Evolutionary conservation across 2,113 vertebrate genomes (phyloP).

Genomic region (Boulengeromyrus knoepffleri): DNA sequence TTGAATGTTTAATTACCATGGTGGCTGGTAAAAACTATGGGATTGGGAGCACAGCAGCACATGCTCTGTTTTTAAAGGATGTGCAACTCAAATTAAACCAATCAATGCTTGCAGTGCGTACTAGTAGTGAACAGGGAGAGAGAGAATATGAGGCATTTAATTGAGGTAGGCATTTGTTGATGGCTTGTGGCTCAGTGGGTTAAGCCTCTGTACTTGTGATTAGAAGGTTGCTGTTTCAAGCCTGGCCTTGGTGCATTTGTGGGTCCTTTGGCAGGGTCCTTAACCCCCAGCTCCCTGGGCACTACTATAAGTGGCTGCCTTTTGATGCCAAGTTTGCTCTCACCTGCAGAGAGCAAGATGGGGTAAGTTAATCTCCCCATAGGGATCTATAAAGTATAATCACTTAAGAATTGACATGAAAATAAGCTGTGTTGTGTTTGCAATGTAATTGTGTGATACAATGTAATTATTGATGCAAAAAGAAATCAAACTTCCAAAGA

Average conservation of each 20-base stretch:
- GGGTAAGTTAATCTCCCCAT: not conserved
- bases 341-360: not conserved
- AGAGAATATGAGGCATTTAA: not conserved
- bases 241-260: not conserved
- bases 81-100: not conserved
- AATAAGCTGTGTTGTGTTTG: not conserved
- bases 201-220: not conserved
- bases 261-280: not conserved
- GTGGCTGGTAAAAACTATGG: not conserved
- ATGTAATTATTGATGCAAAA: not conserved
- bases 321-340: not conserved
- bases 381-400: not conserved
- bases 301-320: not conserved
- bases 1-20: not conserved
- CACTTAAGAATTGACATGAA: not conserved
- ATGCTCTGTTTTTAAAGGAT: not conserved
- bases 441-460: not conserved
- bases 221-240: not conserved
- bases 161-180: not conserved
- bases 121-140: not conserved
- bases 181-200: not conserved
- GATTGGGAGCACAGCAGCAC: not conserved
- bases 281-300: not conserved
- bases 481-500: not conserved
- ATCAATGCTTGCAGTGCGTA: not conserved